Conservation (phyloP, 92 coral and sea anemone species). For the Palythoa grandiflora region DNA sequence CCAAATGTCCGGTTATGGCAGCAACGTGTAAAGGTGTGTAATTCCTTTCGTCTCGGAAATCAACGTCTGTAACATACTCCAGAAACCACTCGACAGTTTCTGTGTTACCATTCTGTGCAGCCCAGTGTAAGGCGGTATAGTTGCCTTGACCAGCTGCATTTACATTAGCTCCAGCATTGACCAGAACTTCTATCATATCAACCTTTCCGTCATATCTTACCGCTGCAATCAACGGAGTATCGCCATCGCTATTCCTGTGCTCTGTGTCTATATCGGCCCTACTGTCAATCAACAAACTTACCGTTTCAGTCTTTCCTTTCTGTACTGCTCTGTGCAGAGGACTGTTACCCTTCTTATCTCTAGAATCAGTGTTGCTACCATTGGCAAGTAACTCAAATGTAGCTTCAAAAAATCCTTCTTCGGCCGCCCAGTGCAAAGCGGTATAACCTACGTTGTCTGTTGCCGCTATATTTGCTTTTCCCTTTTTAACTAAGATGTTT, state of each 20-base stretch:
- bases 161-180: not conserved
- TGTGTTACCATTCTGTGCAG: not conserved
- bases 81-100: not conserved
- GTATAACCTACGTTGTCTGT: not conserved
- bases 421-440: slow-evolving; percentile 14
- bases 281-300: slow-evolving; percentile 7
- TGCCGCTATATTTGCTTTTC: slow-evolving; percentile 8
- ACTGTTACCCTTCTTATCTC: slow-evolving; percentile 3
- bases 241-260: not conserved
- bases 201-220: not conserved
- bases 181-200: slow-evolving; percentile 16
- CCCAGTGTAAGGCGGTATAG: slow-evolving; percentile 13
- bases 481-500: not conserved
- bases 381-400: not conserved
- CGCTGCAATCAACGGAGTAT: slow-evolving; percentile 18
- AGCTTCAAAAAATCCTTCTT: not conserved
- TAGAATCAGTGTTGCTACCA: not conserved
- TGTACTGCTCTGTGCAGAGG: slow-evolving; percentile 1
- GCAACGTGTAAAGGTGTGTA: slow-evolving; percentile 20
- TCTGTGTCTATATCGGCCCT: not conserved
- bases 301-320: slow-evolving; percentile 26
- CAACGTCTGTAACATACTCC: not conserved
- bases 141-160: not conserved
- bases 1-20: not conserved
- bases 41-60: not conserved